Conservation (phyloP, 2,888 invertebrate species). For the Himalopsyche anomala region DNA sequence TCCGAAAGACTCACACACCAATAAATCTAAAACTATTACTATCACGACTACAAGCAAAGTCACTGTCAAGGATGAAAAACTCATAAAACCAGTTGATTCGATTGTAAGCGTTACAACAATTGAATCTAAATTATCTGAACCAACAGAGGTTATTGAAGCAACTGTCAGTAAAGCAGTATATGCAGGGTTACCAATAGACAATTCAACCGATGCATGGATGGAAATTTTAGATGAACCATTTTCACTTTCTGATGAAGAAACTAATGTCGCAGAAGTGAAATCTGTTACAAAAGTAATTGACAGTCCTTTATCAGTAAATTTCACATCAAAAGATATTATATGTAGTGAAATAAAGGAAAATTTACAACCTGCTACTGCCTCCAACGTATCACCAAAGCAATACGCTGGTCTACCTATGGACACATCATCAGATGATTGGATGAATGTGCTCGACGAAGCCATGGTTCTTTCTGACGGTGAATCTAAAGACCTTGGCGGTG, state of each 20-base stretch:
- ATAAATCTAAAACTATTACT: background rate
- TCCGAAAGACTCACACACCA: background rate
- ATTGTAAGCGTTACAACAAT: background rate
- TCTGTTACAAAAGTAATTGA: constrained; percentile 19
- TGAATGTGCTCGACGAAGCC: constrained; percentile 66
- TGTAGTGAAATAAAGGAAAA: no score
- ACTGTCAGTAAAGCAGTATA: constrained; percentile 23
- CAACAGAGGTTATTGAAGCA: constrained; percentile 20
- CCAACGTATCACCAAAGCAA: constrained; percentile 33
- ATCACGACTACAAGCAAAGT: background rate
- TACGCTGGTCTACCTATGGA: constrained; percentile 64
- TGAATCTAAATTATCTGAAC: background rate
- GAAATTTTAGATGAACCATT: constrained; percentile 68
- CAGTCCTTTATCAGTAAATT: no score
- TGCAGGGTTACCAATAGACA: constrained; percentile 66
- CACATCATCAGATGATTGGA: constrained; percentile 63
- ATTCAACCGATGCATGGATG: constrained; percentile 67
- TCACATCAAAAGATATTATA: no score
- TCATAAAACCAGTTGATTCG: no score
- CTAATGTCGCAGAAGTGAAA: background rate
- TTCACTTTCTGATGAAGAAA: constrained; percentile 67
- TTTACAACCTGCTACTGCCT: no score
- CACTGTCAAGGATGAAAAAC: background rate
- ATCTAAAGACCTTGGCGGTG: constrained; percentile 47
- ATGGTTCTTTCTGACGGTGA: constrained; percentile 64